Conservation (phyloP, 2,888 invertebrate species). For the Hybos culiciformis region DNA sequence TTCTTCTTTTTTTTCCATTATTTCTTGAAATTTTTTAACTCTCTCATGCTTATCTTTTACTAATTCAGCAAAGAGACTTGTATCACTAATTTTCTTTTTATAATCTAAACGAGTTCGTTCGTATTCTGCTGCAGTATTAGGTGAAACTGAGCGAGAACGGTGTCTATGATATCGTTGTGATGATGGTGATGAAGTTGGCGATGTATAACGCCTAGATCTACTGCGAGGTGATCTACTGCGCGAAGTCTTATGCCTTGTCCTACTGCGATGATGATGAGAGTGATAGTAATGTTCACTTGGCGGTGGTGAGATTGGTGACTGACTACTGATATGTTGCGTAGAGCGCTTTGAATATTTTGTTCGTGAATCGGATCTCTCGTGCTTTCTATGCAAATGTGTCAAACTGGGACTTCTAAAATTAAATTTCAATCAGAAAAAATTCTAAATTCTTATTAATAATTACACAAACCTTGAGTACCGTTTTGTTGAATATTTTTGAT, state of each 20-base stretch:
- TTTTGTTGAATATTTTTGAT: conserved; percentile 24
- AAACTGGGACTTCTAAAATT: conserved; percentile 27
- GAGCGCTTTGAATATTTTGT: conserved; percentile 31
- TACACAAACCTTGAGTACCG: conserved; percentile 25
- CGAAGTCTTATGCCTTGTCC: conserved; percentile 3
- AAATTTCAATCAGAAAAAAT: neutral
- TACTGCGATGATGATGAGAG: conserved; percentile 18
- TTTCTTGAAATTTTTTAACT: conserved; percentile 40
- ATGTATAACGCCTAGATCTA: conserved; percentile 16
- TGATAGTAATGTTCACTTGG: conserved; percentile 18
- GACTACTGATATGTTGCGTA: conserved; percentile 25
- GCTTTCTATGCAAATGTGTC: conserved; percentile 21
- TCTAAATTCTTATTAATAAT: conserved; percentile 1
- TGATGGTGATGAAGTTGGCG: conserved; percentile 23
- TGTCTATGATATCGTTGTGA: conserved; percentile 28
- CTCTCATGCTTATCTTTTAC: conserved; percentile 75
- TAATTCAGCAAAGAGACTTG: conserved; percentile 78
- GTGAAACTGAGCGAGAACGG: conserved; percentile 32
- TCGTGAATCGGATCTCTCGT: conserved; percentile 25
- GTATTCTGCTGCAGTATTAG: conserved; percentile 22
- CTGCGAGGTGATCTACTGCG: conserved; percentile 6
- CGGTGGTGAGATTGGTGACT: conserved; percentile 29
- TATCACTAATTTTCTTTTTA: conserved; percentile 73
- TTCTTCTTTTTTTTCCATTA: conserved; percentile 52
- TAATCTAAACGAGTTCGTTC: conserved; percentile 44